Evolutionary conservation across 2,888 invertebrate species (phyloP).

Genomic region (Ditula angustiorana): DNA sequence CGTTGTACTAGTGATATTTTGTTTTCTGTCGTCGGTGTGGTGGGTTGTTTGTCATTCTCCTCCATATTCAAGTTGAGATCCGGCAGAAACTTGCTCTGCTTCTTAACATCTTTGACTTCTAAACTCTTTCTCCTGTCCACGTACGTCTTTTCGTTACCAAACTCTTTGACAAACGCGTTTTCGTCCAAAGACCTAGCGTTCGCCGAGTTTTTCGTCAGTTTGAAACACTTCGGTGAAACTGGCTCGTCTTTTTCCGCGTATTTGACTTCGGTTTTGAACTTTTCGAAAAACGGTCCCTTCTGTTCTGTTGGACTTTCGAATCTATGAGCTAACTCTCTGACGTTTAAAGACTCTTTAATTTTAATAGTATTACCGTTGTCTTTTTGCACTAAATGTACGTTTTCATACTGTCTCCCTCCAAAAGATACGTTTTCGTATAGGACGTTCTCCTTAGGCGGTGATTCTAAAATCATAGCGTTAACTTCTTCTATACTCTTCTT

Average conservation of each 20-base stretch:
- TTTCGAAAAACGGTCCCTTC: constrained; percentile 84
- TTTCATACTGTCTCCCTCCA: constrained; percentile 63
- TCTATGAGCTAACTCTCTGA: constrained; percentile 86
- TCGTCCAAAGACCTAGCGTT: constrained; percentile 90
- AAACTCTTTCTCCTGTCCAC: constrained; percentile 85
- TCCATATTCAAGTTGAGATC: constrained; percentile 75
- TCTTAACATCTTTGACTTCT: constrained; percentile 87
- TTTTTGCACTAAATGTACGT: constrained; percentile 65
- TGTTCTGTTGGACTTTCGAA: constrained; percentile 88
- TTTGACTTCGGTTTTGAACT: constrained; percentile 75
- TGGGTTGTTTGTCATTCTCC: constrained; percentile 60
- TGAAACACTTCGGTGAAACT: constrained; percentile 85
- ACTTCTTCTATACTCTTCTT: constrained; percentile 88
- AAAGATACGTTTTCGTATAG: constrained; percentile 73
- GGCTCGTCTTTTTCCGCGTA: constrained; percentile 73
- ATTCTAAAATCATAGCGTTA: constrained; percentile 68
- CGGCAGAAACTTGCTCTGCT: constrained; percentile 83
- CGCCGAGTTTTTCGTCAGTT: constrained; percentile 85
- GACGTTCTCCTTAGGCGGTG: constrained; percentile 65
- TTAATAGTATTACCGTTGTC: constrained; percentile 73
- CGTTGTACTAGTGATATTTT: constrained; percentile 86
- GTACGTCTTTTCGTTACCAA: constrained; percentile 72
- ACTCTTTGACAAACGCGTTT: constrained; percentile 90
- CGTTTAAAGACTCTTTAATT: constrained; percentile 71
- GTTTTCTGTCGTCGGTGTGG: constrained; percentile 87